Evolutionary conservation across 2,888 invertebrate species (phyloP), one percentile per base, ranked within the genome.

Genomic region (Marasmarcha lunaedactyla): DNA sequence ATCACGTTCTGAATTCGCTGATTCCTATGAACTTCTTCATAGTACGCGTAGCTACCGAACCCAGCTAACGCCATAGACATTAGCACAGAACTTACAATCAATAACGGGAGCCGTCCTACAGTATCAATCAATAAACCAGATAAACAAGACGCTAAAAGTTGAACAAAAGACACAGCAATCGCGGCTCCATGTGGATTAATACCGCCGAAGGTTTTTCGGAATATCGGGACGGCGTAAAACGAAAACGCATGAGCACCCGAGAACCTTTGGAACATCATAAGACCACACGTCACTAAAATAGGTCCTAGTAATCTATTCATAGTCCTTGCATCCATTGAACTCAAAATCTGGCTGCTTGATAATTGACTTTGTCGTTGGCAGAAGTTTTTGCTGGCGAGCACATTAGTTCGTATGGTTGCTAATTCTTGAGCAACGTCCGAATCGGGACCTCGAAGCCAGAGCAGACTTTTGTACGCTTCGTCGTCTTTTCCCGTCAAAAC

Each of bases 251-350:
- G 92, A 26, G 92, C 93, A 10, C 94, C 94, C 33, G 91, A 85
- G 55, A 91, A 90, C 42, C 95, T 87, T 63, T 95, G 95, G 62
- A 95, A 94, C 76, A 94, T 90, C 94, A 95, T 95, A 49, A 95
- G 84, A 13, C 92, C 91, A 59, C 94, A 91, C 1, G 94, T 92
- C 39, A 95, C 91, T 43, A 92, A 72, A 36, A 93, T 88, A 10
- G 95, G 95, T 47, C 90, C 89, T n/a, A 84, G 57, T 10, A 85
- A 58, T 33, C 85, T 62, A 40, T 83, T 77, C 65, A 83, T 77
- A 20, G 84, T 79, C 33, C 81, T 63, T 1, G 66, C 76, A 42
- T 83, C 78, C 3, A 85, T 51, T 0, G 79, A 77, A 38, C 62
- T 74, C 0, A 83, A 62, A 1, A 84, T 58, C 26, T 78, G 77